A percentile compares a stretch with the other conserved stretches of the same genome.
Evolutionary conservation across 2,113 vertebrate genomes (phyloP).

Genomic region (Suricata suricatta): DNA sequence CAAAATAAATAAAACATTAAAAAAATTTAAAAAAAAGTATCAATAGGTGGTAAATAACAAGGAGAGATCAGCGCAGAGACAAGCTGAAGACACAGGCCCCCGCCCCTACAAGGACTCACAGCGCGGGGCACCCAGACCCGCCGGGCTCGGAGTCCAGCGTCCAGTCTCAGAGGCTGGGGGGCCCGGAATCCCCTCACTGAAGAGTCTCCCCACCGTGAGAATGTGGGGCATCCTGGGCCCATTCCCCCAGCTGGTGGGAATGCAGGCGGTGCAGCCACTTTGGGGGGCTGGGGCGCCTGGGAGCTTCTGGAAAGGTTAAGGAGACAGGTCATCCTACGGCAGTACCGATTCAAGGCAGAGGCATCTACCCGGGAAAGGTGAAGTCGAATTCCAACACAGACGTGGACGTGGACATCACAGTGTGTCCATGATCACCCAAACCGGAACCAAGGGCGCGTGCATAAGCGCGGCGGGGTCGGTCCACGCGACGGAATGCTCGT

Average conservation of each 20-base stretch:
- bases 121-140: neutral
- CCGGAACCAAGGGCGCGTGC: neutral
- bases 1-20: too few species aligned
- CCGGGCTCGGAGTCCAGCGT: neutral
- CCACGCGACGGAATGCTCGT: neutral
- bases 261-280: neutral
- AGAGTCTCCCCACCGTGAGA: too few species aligned
- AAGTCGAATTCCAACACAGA: neutral
- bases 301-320: neutral
- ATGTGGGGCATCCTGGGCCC: too few species aligned
- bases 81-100: neutral
- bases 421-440: neutral
- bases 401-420: too few species aligned
- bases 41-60: neutral
- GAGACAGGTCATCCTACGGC: fast-evolving
- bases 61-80: neutral
- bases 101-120: neutral
- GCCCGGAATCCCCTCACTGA: too few species aligned
- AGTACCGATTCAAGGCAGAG: too few species aligned
- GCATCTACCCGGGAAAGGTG: neutral
- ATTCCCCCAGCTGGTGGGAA: neutral
- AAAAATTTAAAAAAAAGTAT: neutral
- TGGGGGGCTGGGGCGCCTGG: neutral
- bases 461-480: neutral
- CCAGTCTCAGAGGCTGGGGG: neutral